These are phyloP conservation scores for Archocentrus centrarchus DNA, from an alignment of 2,113 vertebrate species.

Conservation along the genomic window DNA sequence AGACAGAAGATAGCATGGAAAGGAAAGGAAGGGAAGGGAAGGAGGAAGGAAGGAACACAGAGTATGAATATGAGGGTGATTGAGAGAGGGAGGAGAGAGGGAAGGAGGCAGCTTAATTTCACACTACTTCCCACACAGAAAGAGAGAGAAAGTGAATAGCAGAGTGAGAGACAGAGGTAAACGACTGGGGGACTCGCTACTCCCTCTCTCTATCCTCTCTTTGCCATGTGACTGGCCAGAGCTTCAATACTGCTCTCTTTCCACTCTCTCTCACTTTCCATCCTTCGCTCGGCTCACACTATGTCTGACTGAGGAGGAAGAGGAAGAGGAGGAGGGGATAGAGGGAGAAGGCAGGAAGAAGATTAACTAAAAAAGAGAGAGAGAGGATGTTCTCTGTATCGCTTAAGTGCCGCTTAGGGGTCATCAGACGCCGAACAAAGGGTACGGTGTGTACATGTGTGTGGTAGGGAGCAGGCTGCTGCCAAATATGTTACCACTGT, in stretches of 20 bases:
- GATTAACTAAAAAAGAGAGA: constrained; percentile 61
- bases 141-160: constrained; percentile 24
- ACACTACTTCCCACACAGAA: constrained; percentile 61
- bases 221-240: constrained; percentile 79
- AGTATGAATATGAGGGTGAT: constrained; percentile 5
- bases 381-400: constrained; percentile 90
- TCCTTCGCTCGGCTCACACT: constrained; percentile 62
- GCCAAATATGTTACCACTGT: constrained; percentile 20
- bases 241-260: constrained; percentile 51
- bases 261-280: constrained; percentile 27
- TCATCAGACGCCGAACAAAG: constrained; percentile 88
- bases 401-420: constrained; percentile 90
- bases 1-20: not conserved
- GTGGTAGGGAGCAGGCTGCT: not conserved
- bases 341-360: constrained; percentile 58
- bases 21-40: not conserved
- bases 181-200: constrained; percentile 37
- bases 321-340: constrained; percentile 33
- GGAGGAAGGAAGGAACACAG: not conserved
- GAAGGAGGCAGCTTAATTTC: constrained; percentile 50
- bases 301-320: constrained; percentile 75
- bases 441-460: constrained; percentile 78
- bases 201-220: constrained; percentile 46
- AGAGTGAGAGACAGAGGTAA: constrained; percentile 3
- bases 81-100: constrained; percentile 8